Evolutionary conservation across 2,888 invertebrate species (phyloP).

Genomic region (Eristalis intricaria): DNA sequence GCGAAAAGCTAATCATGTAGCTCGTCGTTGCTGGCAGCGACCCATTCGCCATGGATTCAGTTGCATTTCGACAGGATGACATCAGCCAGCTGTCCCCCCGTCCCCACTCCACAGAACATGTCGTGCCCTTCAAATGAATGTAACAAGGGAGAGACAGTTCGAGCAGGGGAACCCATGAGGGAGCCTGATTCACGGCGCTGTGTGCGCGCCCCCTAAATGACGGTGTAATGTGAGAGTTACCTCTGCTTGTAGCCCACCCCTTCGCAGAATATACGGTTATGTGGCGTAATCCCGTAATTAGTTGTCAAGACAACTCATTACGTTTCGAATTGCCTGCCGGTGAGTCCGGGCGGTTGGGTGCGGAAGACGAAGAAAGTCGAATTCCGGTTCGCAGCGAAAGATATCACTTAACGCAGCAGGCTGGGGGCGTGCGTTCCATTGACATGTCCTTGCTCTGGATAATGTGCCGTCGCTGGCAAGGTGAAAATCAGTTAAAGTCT

Average conservation of each 20-base stretch:
- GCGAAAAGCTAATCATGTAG: conserved; percentile 21
- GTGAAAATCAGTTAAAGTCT: conserved; percentile 14
- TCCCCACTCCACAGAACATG: conserved; percentile 25
- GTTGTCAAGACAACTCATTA: conserved; percentile 60
- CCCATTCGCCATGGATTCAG: background rate
- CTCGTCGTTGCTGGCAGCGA: background rate
- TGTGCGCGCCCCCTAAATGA: background rate
- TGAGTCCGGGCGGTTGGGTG: background rate
- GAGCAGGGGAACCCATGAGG: background rate
- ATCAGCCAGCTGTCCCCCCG: background rate
- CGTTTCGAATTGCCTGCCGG: conserved; percentile 27
- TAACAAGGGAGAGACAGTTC: conserved; percentile 41
- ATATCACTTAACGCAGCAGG: conserved; percentile 18
- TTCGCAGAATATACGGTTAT: conserved; percentile 19
- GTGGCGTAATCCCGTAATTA: conserved; percentile 57
- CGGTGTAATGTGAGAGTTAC: conserved; percentile 6
- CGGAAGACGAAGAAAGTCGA: background rate
- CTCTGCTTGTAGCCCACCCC: background rate
- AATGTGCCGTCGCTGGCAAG: background rate
- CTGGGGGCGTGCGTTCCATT: background rate
- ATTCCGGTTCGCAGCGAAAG: background rate
- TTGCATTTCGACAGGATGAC: conserved; percentile 40
- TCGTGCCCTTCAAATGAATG: conserved; percentile 10
- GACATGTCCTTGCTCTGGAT: conserved; percentile 14
- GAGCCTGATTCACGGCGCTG: background rate